Conservation (phyloP, 2,113 vertebrate genomes). For the Rousettus leschenaultii region DNA sequence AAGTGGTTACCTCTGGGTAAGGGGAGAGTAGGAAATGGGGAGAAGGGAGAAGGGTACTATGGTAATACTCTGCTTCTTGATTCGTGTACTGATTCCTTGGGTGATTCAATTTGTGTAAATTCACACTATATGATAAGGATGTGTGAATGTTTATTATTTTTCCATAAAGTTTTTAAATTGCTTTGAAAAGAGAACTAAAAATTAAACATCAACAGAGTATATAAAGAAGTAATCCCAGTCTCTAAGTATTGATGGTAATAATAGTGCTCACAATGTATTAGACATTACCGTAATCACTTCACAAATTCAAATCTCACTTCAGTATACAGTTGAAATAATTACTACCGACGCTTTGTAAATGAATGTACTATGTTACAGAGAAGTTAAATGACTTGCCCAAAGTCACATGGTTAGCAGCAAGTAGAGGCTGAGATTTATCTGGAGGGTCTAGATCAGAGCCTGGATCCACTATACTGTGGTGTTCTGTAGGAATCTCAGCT, state of each 20-base stretch:
- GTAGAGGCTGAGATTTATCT: neutral
- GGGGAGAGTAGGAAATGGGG: neutral
- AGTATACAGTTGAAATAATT: neutral
- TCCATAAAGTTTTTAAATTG: neutral
- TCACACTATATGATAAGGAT: neutral
- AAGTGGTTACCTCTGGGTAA: neutral
- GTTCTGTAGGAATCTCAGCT: neutral
- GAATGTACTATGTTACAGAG: neutral
- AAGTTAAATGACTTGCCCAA: neutral
- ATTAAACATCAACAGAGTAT: neutral
- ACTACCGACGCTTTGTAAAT: neutral
- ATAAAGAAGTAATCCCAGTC: neutral
- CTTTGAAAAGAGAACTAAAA: constrained; percentile 36
- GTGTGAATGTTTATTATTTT: neutral
- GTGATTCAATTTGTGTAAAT: constrained; percentile 7
- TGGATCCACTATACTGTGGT: neutral
- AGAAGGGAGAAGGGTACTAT: neutral
- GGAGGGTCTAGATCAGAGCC: neutral
- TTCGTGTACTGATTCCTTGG: neutral
- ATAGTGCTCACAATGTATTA: neutral
- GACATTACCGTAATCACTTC: neutral
- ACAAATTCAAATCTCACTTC: neutral
- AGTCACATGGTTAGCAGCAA: neutral
- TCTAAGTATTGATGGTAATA: neutral
- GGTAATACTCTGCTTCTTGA: neutral